phyloP scores from a whole-genome alignment of 2,113 vertebrate species.

The Oncorhynchus clarkii region DNA sequence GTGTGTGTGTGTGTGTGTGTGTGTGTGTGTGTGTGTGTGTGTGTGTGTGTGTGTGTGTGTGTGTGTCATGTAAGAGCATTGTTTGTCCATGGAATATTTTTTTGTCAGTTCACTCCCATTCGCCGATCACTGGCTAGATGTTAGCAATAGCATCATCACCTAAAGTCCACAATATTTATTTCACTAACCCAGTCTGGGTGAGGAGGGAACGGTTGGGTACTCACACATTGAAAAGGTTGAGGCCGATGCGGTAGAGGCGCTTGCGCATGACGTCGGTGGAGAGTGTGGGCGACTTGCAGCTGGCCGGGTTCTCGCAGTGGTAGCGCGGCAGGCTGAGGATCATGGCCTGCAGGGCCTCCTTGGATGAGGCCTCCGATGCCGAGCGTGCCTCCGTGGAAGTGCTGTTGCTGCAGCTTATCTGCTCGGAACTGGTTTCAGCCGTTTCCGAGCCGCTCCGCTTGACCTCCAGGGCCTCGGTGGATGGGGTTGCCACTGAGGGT shows the following conservation, averaged over 20 bases:
- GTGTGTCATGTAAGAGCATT: too few relatives aligned
- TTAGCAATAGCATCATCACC: too few relatives aligned
- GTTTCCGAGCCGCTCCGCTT: constrained; percentile 78
- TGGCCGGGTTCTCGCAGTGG: constrained; percentile 95
- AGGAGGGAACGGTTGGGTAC: constrained; percentile 49
- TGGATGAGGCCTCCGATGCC: constrained; percentile 84
- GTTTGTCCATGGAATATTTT: too few relatives aligned
- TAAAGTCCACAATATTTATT: too few relatives aligned
- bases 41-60: too few relatives aligned
- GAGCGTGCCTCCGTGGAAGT: constrained; percentile 89
- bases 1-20: too few relatives aligned
- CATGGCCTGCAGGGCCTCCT: constrained; percentile 96
- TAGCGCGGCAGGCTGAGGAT: constrained; percentile 95
- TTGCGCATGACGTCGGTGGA: constrained; percentile 97
- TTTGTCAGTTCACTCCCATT: too few relatives aligned
- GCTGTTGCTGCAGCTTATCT: constrained; percentile 88
- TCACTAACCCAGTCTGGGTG: not conserved
- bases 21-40: too few relatives aligned
- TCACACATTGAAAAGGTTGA: constrained; percentile 99
- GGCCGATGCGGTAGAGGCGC: constrained; percentile 94
- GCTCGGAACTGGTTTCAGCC: constrained; percentile 85
- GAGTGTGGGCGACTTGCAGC: constrained; percentile 94
- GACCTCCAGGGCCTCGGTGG: constrained; percentile 66
- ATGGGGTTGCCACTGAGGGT: constrained; percentile 38
- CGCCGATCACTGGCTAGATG: too few relatives aligned